Conservation (phyloP, 2,113 vertebrate species). For the Smithornis capensis region DNA sequence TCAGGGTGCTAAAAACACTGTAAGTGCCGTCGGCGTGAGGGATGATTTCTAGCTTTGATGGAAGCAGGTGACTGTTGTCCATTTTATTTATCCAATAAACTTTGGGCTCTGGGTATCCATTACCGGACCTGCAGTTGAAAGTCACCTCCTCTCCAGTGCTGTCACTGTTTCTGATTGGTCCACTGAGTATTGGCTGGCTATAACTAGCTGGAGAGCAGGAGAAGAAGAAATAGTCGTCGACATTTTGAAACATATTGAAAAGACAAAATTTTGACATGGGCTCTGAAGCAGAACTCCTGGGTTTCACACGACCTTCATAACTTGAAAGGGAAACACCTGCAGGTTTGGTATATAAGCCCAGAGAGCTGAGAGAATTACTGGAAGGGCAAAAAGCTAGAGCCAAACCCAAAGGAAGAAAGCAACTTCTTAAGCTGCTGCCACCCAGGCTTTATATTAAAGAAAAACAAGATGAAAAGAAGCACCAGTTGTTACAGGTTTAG, state of each 20-base stretch:
- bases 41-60: background rate
- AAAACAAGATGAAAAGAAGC: background rate
- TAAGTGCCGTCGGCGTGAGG: constrained; percentile 23
- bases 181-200: constrained; percentile 62
- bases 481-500: background rate
- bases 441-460: background rate
- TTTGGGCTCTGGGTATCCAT: constrained; percentile 63
- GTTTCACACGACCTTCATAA: background rate
- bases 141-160: constrained; percentile 27
- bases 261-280: background rate
- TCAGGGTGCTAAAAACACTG: constrained; percentile 49
- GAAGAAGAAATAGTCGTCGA: background rate
- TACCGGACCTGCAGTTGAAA: constrained; percentile 63
- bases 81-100: constrained; percentile 74
- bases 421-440: background rate
- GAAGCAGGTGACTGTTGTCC: constrained; percentile 29
- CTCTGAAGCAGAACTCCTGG: background rate
- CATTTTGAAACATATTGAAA: background rate
- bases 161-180: background rate
- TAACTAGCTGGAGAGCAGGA: constrained; percentile 60
- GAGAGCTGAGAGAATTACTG: background rate
- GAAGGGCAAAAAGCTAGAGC: background rate
- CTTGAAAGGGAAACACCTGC: background rate
- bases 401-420: background rate
- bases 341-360: background rate